phyloP scores from a whole-genome alignment of 1,140 invertebrate genomes.

The Theocolax elegans region DNA sequence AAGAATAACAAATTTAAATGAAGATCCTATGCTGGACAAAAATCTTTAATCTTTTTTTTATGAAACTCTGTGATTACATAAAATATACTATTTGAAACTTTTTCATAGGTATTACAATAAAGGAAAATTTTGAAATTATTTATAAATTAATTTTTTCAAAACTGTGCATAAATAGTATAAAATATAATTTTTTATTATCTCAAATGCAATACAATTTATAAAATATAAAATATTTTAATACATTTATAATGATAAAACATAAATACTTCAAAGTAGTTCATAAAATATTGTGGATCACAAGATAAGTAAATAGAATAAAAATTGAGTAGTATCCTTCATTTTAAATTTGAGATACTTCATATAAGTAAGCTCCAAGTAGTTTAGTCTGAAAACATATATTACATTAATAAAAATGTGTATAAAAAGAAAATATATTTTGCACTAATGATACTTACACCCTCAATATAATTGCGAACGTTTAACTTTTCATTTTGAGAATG shows the following conservation, averaged over 20 bases:
- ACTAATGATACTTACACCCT: conserved; percentile 79
- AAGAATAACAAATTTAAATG: conserved; percentile 44
- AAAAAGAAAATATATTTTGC: conserved; percentile 5
- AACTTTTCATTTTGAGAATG: conserved; percentile 99
- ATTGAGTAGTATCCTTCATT: conserved; percentile 8
- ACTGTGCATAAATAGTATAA: conserved; percentile 17
- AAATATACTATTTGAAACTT: no score
- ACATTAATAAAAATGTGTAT: conserved; percentile 15
- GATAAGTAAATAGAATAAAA: conserved; percentile 12
- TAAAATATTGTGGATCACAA: conserved; percentile 27
- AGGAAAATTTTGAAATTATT: no score
- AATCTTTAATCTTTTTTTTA: no score
- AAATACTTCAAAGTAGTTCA: conserved; percentile 13
- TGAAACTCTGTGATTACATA: no score
- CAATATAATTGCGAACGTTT: conserved; percentile 91
- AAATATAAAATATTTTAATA: conserved; percentile 26
- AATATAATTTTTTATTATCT: conserved; percentile 29
- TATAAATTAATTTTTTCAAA: no score
- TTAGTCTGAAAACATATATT: conserved; percentile 80
- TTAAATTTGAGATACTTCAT: conserved; percentile 77
- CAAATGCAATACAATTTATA: conserved; percentile 12
- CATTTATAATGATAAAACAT: conserved; percentile 21
- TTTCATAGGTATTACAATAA: no score
- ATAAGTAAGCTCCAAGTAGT: conserved; percentile 85
- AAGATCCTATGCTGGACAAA: no score